These are phyloP conservation scores for Salvelinus alpinus DNA, from an alignment of 2,113 vertebrate genomes.

Conservation along the genomic window DNA sequence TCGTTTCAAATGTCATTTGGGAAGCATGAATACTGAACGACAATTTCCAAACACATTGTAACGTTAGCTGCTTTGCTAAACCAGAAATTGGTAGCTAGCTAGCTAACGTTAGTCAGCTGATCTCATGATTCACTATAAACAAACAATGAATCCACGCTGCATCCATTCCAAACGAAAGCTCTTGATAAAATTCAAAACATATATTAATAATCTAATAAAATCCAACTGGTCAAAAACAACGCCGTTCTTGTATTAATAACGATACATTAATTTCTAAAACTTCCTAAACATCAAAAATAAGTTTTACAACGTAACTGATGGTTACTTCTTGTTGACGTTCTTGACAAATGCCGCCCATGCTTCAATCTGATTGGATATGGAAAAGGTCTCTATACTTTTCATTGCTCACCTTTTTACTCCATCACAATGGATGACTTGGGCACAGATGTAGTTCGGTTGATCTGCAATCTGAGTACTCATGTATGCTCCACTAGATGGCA, in stretches of 20 bases:
- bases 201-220: not conserved
- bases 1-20: not conserved
- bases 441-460: not conserved
- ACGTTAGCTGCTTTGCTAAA: not conserved
- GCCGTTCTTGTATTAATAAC: not conserved
- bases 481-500: slow-evolving; percentile 30
- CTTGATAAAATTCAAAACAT: not conserved
- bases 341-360: not conserved
- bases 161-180: not conserved
- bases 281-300: not conserved
- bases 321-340: slow-evolving; percentile 36
- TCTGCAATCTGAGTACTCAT: not conserved
- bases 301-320: not conserved
- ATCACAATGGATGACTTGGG: too few species aligned
- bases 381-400: not conserved
- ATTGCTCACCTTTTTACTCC: too few species aligned
- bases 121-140: slow-evolving; percentile 25
- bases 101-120: slow-evolving; percentile 32
- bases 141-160: not conserved
- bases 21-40: not conserved
- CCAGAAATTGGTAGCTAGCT: not conserved
- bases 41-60: not conserved
- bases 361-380: slow-evolving; percentile 6
- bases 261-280: not conserved
- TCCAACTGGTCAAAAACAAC: not conserved